Base-by-base conservation (phyloP, 2,888 invertebrate genomes). In the Drosophila meridiana region DNA sequence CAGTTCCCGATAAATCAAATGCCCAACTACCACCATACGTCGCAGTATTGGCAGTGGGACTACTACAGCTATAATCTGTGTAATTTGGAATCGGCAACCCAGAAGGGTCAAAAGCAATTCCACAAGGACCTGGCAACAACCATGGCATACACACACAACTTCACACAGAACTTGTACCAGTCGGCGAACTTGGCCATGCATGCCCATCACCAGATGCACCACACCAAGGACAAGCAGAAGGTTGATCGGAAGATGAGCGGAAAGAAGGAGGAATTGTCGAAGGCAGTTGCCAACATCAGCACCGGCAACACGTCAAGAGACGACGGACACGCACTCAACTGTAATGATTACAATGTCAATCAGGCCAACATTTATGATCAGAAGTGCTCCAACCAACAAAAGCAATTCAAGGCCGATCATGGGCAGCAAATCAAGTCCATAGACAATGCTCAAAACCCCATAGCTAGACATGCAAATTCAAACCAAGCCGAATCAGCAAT, bases 31-130 rank as follows among this genome's bases (percentile, higher is more conserved):
- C 95, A 95, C 86, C 95, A 95, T 86, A 90, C 95, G 55, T 94
- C 95, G 0, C 95, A 95, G 86, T 96, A 95, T 82, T 95, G 95
- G 94, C 95, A 95, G 89, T 94, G 95, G 90, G 95, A 96, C 80
- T 94, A 93, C 59, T 94, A 95, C 74, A 93, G 94, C 0, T 95
- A 95, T 80, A 95, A 95, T 82, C 91, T 95, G 1, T 94, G 95
- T 2, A 95, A 95, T 76, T 91, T 95, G 59, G 95, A 95, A 69
- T 83, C 93, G 0, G 86, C 92, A 3, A 94, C 94, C 89, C 95
- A 95, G 73, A 95, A 95, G 78, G 94, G 94, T 0, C 95, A 95
- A 9, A 95, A 95, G 52, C 92, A 92, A 78, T 92, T 95, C 66
- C 94, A 95, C 68, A 93, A 95, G 59, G 93, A 93, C 47, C 82